Percentiles rank a stretch among this genome's conserved stretches.
Evolutionary conservation across 2,888 invertebrate genomes (phyloP).

Genomic region (Sipunculus nudus): DNA sequence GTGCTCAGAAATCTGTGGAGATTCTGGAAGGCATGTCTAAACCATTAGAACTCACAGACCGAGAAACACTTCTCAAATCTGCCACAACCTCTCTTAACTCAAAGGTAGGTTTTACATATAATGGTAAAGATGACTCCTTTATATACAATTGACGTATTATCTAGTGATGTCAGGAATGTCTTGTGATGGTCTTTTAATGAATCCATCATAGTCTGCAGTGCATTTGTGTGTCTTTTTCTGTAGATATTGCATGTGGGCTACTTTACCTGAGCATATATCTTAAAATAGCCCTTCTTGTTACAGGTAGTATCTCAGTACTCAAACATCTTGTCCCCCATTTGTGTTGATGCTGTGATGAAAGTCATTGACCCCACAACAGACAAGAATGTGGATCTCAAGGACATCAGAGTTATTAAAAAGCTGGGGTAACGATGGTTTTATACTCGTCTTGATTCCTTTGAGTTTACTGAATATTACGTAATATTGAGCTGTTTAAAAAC

Average conservation of each 20-base stretch:
- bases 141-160: too few species aligned
- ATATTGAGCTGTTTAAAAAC: too few species aligned
- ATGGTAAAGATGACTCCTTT: constrained; percentile 9
- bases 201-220: too few species aligned
- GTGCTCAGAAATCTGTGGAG: constrained; percentile 75
- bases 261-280: too few species aligned
- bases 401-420: constrained; percentile 96
- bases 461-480: too few species aligned
- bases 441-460: too few species aligned
- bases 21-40: constrained; percentile 84
- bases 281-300: too few species aligned
- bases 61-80: constrained; percentile 87
- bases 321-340: constrained; percentile 92
- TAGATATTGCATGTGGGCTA: too few species aligned
- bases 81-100: constrained; percentile 99
- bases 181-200: too few species aligned
- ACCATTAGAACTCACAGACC: constrained; percentile 83
- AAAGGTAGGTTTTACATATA: too few species aligned
- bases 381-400: constrained; percentile 84
- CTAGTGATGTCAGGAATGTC: too few species aligned
- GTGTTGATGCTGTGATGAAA: constrained; percentile 94
- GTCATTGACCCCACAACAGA: constrained; percentile 77
- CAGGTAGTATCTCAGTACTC: constrained; percentile 97
- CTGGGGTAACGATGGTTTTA: constrained; percentile 79
- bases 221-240: too few species aligned